Conservation (phyloP, 2,113 vertebrate genomes). For the Dromiciops gliroides region DNA sequence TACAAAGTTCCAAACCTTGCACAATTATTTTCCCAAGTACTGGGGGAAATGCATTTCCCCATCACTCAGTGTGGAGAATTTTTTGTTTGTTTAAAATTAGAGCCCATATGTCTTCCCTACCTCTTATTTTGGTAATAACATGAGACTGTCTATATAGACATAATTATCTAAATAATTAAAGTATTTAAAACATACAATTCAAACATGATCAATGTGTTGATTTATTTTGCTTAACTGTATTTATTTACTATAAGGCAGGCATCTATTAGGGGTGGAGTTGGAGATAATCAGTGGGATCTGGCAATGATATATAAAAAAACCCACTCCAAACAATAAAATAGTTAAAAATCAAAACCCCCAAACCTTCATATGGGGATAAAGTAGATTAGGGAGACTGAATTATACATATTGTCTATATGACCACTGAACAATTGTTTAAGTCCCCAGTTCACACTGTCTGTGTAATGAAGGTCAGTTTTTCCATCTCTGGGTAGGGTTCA, state of each 20-base stretch:
- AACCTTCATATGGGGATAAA: conserved; percentile 6
- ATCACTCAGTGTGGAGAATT: not conserved
- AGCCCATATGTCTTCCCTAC: not conserved
- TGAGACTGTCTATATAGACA: not conserved
- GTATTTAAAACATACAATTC: not conserved
- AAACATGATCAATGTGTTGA: not conserved
- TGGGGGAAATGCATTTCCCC: not conserved
- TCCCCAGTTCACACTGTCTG: not conserved
- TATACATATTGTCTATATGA: not conserved
- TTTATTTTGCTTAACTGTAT: not conserved
- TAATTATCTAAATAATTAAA: conserved; percentile 5
- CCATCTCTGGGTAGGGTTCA: not conserved
- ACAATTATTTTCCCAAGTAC: not conserved
- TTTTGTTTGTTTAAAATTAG: conserved; percentile 30
- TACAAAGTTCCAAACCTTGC: not conserved
- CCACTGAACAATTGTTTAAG: not conserved
- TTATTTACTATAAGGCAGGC: not conserved
- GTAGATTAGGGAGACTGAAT: not conserved
- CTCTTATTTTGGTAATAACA: conserved; percentile 28
- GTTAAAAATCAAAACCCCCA: not conserved
- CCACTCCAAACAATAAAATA: not conserved
- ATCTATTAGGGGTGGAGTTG: not conserved
- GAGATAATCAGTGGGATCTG: not conserved
- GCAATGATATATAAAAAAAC: not conserved
- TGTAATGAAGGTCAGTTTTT: not conserved